phyloP scores from a whole-genome alignment of 1,140 invertebrate genomes.

The Mya arenaria region DNA sequence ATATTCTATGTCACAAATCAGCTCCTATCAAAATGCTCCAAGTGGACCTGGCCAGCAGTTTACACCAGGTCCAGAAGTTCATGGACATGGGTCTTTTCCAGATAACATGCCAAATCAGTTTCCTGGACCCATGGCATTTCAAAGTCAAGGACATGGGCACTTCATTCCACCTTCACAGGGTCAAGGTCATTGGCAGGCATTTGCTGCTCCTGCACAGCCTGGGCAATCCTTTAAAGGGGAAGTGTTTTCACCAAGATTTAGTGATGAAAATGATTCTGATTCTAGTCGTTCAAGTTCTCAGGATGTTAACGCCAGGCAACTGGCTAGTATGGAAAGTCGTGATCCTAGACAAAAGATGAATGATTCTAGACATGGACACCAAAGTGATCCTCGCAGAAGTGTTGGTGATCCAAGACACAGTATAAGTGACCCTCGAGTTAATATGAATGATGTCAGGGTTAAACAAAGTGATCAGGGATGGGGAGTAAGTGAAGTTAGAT shows the following conservation, averaged over 20 bases:
- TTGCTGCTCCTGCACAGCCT: neutral
- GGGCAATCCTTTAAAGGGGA: constrained; percentile 27
- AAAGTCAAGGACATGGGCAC: neutral
- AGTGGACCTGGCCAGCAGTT: neutral
- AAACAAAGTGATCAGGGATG: no score
- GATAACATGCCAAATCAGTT: no score
- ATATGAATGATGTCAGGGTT: no score
- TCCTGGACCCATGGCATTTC: neutral
- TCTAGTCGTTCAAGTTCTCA: constrained; percentile 12
- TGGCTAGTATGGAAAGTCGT: neutral
- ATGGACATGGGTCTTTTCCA: neutral
- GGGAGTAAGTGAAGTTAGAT: no score
- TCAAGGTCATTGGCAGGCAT: neutral
- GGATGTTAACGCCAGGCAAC: no score
- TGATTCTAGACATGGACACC: neutral
- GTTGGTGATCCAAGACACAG: constrained; percentile 1
- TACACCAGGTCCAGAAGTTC: neutral
- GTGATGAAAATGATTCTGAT: constrained; percentile 51
- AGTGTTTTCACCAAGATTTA: constrained; percentile 35
- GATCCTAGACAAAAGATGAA: neutral
- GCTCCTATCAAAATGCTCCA: neutral
- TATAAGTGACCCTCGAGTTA: no score
- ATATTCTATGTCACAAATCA: neutral
- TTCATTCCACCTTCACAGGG: neutral
- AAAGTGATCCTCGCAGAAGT: constrained; percentile 39